phyloP scores from a whole-genome alignment of 2,113 vertebrate species.

The human region GRCh38 chr13:82709501-82710000 shows the following conservation, averaged over 20 bases:
- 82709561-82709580: background rate
- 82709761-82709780: background rate
- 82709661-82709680: background rate
- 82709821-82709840: background rate
- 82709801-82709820: background rate
- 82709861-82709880: background rate
- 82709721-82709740: background rate
- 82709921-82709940: background rate
- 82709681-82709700: background rate
- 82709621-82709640: background rate
- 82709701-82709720: background rate
- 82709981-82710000: background rate
- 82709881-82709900: background rate
- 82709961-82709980: background rate
- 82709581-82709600: background rate
- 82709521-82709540: background rate
- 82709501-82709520: background rate
- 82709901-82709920: background rate
- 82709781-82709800: background rate
- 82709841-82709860: background rate
- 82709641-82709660: background rate
- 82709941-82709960: background rate
- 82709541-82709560: background rate
- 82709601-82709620: fast-evolving
- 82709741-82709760: background rate